These are phyloP conservation scores for Halcyon leucocephala DNA, from an alignment of 2,797 vertebrate species.

Conservation along the genomic window DNA sequence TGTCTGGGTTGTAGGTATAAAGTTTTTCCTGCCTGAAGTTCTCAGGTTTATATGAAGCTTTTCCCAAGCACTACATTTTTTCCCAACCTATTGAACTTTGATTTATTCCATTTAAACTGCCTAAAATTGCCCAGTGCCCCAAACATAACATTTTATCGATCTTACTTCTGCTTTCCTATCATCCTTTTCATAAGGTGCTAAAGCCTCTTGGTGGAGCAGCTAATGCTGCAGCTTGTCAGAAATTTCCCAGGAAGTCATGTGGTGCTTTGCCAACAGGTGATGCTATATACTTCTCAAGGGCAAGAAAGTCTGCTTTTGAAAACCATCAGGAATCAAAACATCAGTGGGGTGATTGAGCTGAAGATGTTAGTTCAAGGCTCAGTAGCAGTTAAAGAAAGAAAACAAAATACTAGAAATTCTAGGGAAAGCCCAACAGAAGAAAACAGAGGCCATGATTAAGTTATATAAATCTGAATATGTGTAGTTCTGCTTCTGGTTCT, in stretches of 20 bases:
- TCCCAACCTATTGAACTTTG: background rate
- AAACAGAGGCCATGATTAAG: background rate
- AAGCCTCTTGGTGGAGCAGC: background rate
- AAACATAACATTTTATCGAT: background rate
- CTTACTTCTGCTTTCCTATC: background rate
- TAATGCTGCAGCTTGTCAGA: background rate
- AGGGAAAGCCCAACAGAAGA: background rate
- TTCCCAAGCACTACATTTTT: background rate
- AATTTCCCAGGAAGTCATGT: background rate
- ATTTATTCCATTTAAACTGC: conserved; percentile 15
- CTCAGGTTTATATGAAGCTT: conserved; percentile 2
- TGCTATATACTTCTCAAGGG: background rate
- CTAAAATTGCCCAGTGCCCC: background rate
- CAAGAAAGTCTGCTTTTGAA: background rate
- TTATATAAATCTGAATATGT: background rate
- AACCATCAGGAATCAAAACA: background rate
- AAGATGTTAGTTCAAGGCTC: background rate
- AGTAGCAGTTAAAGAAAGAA: background rate
- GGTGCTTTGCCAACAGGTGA: background rate
- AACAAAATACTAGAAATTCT: background rate
- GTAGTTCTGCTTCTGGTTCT: background rate
- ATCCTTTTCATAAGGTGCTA: background rate
- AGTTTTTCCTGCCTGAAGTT: background rate
- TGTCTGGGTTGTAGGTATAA: background rate
- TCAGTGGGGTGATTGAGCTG: background rate